Evolutionary conservation across 1,140 invertebrate genomes (phyloP).

Genomic region (Colletes latitarsis): DNA sequence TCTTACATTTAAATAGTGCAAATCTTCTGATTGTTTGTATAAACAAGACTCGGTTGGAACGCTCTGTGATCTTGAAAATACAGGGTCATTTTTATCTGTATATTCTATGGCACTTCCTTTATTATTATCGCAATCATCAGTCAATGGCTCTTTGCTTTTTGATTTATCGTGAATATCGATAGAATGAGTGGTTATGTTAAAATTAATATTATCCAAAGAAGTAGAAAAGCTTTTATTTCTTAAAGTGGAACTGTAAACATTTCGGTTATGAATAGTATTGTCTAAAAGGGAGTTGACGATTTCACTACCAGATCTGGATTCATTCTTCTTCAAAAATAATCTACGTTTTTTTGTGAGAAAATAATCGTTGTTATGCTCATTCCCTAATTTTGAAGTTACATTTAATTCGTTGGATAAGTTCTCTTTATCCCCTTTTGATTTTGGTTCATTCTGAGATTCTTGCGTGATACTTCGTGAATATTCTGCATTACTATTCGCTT

Average conservation of each 20-base stretch:
- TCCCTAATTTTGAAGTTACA: conserved; percentile 7
- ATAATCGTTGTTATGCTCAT: conserved; percentile 2
- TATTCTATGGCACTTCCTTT: not conserved
- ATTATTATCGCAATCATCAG: too few species aligned
- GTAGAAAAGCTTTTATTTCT: not conserved
- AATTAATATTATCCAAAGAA: conserved; percentile 25
- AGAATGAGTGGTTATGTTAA: not conserved
- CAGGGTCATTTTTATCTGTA: not conserved
- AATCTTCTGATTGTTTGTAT: not conserved
- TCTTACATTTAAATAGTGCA: not conserved
- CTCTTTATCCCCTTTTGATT: not conserved
- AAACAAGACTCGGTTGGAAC: not conserved
- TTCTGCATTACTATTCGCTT: not conserved
- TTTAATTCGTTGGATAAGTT: not conserved
- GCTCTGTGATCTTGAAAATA: conserved; percentile 1
- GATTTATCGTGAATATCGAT: not conserved
- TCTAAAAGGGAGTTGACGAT: conserved; percentile 48
- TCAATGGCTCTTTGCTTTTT: not conserved
- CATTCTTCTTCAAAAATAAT: conserved; percentile 52
- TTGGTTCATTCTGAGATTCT: not conserved
- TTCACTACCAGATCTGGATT: conserved; percentile 40
- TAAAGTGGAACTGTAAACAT: not conserved
- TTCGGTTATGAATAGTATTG: conserved; percentile 10
- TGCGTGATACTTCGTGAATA: not conserved
- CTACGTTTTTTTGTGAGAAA: conserved; percentile 23